phyloP scores from a whole-genome alignment of 1,140 invertebrate species.

The Meloidogyne chitwoodi region DNA sequence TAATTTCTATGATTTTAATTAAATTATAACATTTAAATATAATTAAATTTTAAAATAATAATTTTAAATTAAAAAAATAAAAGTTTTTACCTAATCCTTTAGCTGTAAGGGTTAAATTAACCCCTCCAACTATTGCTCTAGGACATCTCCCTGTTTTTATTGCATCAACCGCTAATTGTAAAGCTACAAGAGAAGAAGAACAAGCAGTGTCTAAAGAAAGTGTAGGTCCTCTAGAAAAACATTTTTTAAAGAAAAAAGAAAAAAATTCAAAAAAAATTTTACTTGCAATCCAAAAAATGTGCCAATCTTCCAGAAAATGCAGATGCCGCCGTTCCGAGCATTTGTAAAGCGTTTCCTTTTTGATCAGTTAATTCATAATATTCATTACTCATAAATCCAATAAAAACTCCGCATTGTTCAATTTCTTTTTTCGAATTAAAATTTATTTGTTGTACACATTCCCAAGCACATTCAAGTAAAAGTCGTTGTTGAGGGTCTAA shows the following conservation, averaged over 20 bases:
- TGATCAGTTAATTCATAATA: constrained; percentile 24
- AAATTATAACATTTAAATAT: no score
- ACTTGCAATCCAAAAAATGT: constrained; percentile 62
- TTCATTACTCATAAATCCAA: constrained; percentile 40
- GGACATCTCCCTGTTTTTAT: constrained; percentile 82
- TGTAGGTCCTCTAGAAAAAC: constrained; percentile 72
- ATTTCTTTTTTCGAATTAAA: not conserved
- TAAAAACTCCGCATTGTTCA: constrained; percentile 36
- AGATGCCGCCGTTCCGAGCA: constrained; percentile 15
- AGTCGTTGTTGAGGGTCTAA: constrained; percentile 66
- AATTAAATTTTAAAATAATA: no score
- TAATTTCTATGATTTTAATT: no score
- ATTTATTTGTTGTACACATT: constrained; percentile 58
- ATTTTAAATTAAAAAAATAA: no score
- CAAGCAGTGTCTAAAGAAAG: constrained; percentile 90
- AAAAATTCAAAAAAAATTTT: constrained; percentile 66
- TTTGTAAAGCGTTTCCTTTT: constrained; percentile 29
- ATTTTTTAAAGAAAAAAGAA: constrained; percentile 8
- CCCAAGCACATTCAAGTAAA: constrained; percentile 63
- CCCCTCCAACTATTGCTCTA: constrained; percentile 79
- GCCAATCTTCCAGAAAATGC: constrained; percentile 37
- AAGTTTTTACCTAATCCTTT: constrained; percentile 63
- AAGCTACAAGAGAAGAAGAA: constrained; percentile 81
- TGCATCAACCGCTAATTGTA: constrained; percentile 75
- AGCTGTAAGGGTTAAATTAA: constrained; percentile 78